phyloP scores from a whole-genome alignment of 1,140 invertebrate genomes.

The Saccostrea glomerata region DNA sequence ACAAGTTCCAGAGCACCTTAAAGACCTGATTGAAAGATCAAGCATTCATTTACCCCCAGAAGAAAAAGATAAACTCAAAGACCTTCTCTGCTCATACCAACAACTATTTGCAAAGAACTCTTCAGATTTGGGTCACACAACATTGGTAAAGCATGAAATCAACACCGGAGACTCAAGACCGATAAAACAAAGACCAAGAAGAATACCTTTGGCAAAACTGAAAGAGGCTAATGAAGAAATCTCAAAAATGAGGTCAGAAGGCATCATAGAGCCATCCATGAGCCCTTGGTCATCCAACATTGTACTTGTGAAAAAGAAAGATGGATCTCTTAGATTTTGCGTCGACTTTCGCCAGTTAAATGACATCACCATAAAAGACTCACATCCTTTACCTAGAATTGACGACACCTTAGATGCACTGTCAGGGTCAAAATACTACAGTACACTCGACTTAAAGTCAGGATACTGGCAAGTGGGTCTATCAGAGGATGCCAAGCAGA shows the following conservation, averaged over 20 bases:
- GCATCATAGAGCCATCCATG: not conserved
- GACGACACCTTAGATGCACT: constrained; percentile 36
- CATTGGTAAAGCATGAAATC: constrained; percentile 52
- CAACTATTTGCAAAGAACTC: constrained; percentile 48
- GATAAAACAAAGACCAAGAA: constrained; percentile 45
- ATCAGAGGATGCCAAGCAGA: constrained; percentile 62
- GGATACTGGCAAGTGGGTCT: constrained; percentile 76
- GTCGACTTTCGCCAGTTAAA: constrained; percentile 33
- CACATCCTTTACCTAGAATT: constrained; percentile 46
- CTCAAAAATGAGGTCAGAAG: not conserved
- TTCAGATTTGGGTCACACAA: constrained; percentile 48
- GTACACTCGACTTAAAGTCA: constrained; percentile 8
- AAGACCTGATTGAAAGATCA: constrained; percentile 7
- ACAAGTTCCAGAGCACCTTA: not conserved
- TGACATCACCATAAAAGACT: constrained; percentile 4
- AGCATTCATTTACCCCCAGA: not conserved
- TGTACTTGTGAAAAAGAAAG: constrained; percentile 48
- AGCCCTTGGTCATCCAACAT: constrained; percentile 12
- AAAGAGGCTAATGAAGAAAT: constrained; percentile 23
- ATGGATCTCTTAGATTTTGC: constrained; percentile 26
- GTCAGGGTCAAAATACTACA: not conserved
- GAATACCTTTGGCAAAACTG: constrained; percentile 43
- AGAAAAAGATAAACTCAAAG: constrained; percentile 10
- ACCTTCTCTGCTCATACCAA: constrained; percentile 5
- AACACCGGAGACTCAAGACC: constrained; percentile 52